These are phyloP conservation scores for Brachionus asplanchnoidis DNA, from an alignment of 1,140 invertebrate species.

Conservation along the genomic window DNA sequence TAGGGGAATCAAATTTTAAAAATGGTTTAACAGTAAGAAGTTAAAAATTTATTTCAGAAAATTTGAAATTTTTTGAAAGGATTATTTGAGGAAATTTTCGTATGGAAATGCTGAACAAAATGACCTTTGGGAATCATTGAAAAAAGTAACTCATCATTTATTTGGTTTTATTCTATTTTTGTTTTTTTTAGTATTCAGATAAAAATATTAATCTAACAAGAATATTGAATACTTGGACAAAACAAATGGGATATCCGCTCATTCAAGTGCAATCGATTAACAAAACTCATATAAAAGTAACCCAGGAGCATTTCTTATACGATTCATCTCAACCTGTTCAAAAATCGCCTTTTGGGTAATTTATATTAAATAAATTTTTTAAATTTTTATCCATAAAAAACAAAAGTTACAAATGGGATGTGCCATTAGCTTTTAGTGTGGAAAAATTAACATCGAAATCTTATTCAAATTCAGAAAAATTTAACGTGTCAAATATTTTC, in stretches of 20 bases:
- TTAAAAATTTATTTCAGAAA: neutral
- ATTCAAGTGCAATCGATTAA: slow-evolving; percentile 46
- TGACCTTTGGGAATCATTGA: slow-evolving; percentile 59
- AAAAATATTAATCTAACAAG: slow-evolving; percentile 46
- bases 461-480: neutral
- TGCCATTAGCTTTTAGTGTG: slow-evolving; percentile 73
- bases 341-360: neutral
- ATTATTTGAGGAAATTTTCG: slow-evolving; percentile 49
- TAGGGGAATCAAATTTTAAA: slow-evolving; percentile 47
- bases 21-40: slow-evolving; percentile 55
- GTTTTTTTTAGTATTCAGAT: slow-evolving; percentile 40
- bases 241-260: slow-evolving; percentile 53
- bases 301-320: slow-evolving; percentile 51
- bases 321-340: slow-evolving; percentile 45
- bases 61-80: neutral
- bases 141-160: slow-evolving; percentile 45
- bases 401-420: slow-evolving; percentile 65
- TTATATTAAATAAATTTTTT: neutral
- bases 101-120: slow-evolving; percentile 53
- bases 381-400: slow-evolving; percentile 30
- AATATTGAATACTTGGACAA: slow-evolving; percentile 56
- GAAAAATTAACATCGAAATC: slow-evolving; percentile 53
- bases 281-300: slow-evolving; percentile 56
- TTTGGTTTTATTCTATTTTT: slow-evolving; percentile 52
- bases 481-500: slow-evolving; percentile 19